Percentiles rank a stretch among this genome's conserved stretches.
phyloP scores from a whole-genome alignment of 2,797 vertebrate genomes.

The Phaenicophaeus curvirostris region DNA sequence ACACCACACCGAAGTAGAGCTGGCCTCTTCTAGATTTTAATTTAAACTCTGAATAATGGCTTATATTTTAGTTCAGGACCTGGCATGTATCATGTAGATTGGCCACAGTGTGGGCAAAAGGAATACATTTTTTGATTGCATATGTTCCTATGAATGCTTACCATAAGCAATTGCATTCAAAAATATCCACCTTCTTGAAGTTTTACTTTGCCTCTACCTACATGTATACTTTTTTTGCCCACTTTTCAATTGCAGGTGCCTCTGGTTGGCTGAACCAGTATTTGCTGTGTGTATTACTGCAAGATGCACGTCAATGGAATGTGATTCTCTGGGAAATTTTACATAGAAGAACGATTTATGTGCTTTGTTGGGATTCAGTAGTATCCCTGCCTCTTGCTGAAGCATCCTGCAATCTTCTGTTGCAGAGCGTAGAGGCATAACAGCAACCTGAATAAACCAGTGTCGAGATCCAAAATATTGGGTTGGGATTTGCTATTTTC shows the following conservation, averaged over 20 bases:
- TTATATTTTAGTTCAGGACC: background rate
- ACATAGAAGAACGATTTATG: background rate
- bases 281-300: background rate
- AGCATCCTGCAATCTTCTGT: background rate
- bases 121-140: background rate
- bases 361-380: background rate
- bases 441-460: background rate
- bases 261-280: background rate
- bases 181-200: background rate
- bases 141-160: background rate
- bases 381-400: background rate
- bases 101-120: background rate
- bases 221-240: background rate
- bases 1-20: background rate
- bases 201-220: background rate
- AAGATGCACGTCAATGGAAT: background rate
- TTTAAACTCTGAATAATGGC: background rate
- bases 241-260: background rate
- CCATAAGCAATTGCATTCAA: background rate
- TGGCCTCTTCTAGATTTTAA: background rate
- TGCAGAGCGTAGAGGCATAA: background rate
- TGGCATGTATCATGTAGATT: background rate
- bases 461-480: background rate
- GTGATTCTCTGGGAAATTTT: background rate
- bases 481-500: slow-evolving; percentile 3